phyloP scores from a whole-genome alignment of 2,797 vertebrate genomes.

The Pipistrellus pipistrellus region DNA sequence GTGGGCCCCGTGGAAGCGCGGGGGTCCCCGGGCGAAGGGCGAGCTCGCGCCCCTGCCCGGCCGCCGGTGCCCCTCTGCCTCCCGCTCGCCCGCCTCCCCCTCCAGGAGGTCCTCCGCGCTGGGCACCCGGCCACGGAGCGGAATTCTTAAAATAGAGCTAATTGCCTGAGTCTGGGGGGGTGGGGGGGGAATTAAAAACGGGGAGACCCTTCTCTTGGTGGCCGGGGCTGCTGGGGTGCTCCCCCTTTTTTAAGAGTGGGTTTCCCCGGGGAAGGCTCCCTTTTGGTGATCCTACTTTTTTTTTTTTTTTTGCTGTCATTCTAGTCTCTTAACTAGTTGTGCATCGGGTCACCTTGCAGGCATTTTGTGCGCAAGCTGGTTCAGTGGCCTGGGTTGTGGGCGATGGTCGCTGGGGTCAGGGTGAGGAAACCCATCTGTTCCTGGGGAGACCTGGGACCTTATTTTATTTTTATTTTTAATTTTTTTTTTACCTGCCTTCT shows the following conservation, averaged over 20 bases:
- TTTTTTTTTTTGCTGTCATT: neutral
- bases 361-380: too few relatives aligned
- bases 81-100: neutral
- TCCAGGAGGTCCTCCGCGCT: neutral
- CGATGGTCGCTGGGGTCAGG: too few relatives aligned
- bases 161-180: neutral
- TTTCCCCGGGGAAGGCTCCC: neutral
- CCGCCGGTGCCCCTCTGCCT: neutral
- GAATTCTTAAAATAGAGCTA: neutral
- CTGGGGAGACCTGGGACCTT: too few relatives aligned
- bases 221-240: neutral
- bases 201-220: neutral
- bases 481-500: neutral
- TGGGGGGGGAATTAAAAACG: too few relatives aligned
- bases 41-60: neutral
- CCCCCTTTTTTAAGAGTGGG: neutral
- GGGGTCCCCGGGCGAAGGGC: neutral
- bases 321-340: too few relatives aligned
- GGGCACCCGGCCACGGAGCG: neutral
- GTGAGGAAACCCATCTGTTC: too few relatives aligned
- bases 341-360: too few relatives aligned
- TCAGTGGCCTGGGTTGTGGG: too few relatives aligned
- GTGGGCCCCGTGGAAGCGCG: too few relatives aligned
- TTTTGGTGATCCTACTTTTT: neutral
- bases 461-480: neutral